Evolutionary conservation across 1,140 invertebrate species (phyloP).

Genomic region (Colletes latitarsis): DNA sequence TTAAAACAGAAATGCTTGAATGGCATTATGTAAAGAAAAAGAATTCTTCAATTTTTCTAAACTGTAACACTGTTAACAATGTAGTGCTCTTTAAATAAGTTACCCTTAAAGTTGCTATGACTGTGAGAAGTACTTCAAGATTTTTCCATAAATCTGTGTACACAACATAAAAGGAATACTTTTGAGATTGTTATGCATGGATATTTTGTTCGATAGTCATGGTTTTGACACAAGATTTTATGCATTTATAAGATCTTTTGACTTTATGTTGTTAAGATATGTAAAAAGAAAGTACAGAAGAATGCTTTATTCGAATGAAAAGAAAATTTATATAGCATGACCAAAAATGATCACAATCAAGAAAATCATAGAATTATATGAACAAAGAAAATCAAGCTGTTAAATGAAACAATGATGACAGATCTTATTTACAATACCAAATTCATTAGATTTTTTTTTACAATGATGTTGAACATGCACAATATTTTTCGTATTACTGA

Average conservation of each 20-base stretch:
- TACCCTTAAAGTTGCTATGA: slow-evolving; percentile 1
- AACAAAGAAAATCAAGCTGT: not conserved
- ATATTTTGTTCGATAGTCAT: slow-evolving; percentile 16
- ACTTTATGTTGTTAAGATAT: slow-evolving; percentile 27
- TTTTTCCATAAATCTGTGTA: not conserved
- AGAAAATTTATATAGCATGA: not conserved
- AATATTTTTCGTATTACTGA: slow-evolving; percentile 13
- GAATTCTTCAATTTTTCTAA: not conserved
- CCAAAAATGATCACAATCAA: not conserved
- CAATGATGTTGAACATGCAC: not conserved
- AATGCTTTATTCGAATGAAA: not conserved
- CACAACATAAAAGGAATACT: slow-evolving; percentile 18
- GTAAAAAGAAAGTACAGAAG: slow-evolving; percentile 1
- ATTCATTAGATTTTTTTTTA: not conserved
- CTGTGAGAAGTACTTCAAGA: slow-evolving; percentile 21
- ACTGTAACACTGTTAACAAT: slow-evolving; percentile 11
- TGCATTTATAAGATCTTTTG: not conserved
- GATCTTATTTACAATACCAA: not conserved
- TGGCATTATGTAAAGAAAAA: slow-evolving; percentile 24
- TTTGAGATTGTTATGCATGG: not conserved
- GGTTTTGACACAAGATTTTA: not conserved
- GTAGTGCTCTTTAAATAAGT: slow-evolving; percentile 28
- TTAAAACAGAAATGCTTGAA: not conserved
- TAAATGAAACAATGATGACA: not conserved
- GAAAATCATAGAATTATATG: slow-evolving; percentile 6